Base-by-base conservation (phyloP, 2,797 vertebrate genomes). In the Anas bahamensis region DNA sequence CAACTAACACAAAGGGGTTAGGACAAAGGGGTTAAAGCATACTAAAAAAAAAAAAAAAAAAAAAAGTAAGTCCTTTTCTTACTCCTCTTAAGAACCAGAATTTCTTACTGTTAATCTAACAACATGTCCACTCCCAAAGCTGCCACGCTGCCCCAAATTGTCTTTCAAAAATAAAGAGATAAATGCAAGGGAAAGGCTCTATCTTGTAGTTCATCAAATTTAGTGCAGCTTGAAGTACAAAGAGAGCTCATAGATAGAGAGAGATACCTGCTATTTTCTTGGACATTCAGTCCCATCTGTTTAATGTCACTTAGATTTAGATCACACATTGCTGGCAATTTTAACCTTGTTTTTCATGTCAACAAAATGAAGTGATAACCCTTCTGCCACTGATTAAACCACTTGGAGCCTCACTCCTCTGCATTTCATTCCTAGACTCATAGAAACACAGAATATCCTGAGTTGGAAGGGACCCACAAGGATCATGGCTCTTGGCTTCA, bases 261-360 rank as follows among this genome's bases (percentile, higher is more conserved):
- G 17, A 28, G 53, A 41, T 8, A 35, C 41, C 1, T 44, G 52
- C 11, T 61, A 26, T 79, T 84, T 90, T 83, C 65, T 41, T 88
- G 80, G 64, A 26, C 57, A 21, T 69, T 90, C 59, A 11, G 13
- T 65, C 33, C 78, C 79, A 76, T 88, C 88, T 96, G 76, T 66
- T 90, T 86, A 46, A 85, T 33, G 79, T 88, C 86, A 69, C 71
- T 84, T 68, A 42, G 66, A 60, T 87, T 90, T 83, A 76, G 55
- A 39, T 73, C 57, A 70, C 4, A 4, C 44, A 26, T 37, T 56
- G 24, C 31, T 84, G 71, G 56, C 35, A 64, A 75, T 90, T 83
- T 86, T 70, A 89, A 70, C 70, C 35, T 59, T 71, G 22, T 53
- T 56, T 52, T 77, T 53, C n/a, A 66, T 81, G 59, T 61, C 41